Base-by-base conservation (phyloP, 1,140 invertebrate species). In the Phymastichus coffea region DNA sequence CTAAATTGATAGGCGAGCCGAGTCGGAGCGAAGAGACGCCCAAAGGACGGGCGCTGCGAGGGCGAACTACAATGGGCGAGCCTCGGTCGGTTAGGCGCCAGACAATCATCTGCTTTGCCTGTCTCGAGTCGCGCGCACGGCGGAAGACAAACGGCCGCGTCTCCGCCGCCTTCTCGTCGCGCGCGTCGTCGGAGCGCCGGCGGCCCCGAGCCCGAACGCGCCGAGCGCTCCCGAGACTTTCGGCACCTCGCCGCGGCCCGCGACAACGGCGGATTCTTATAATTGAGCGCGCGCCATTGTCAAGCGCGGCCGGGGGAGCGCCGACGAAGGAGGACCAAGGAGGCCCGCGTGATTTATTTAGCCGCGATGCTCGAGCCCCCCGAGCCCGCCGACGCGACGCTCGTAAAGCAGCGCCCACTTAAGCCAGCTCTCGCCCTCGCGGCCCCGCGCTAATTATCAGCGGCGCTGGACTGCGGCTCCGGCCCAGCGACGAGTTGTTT, bases 51-150 rank as follows among this genome's bases (percentile, higher is more conserved):
- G 49, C 55, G 59, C 38, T 64, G 63, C 63, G 61, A 67, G 63
- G 51, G 54, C 51, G 49, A 66, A 64, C 57, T 68, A 74, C 70
- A 74, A 74, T 70, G 62, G 66, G 69, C 66, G 66, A 69, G 72
- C 71, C 73, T 72, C 66, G 70, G 70, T 71, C 71, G 73, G 68
- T 73, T 73, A 70, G 68, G 66, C 64, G 66, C 53, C 64, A 66
- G 69, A 72, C 70, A 75, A 75, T 72, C 69, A 75, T 75, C 68
- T 75, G 67, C 66, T 75, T 70, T 73, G 66, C 71, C 63, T n/a
- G n/a, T n/a, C n/a, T n/a, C n/a, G n/a, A n/a, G n/a, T n/a, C 70
- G 66, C 46, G 23, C 40, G 70, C 68, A 68, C 71, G 70, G 72
- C 73, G 66, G 71, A 75, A 75, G 71, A 70, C 68, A 75, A 75